Evolutionary conservation across 2,888 invertebrate genomes (phyloP).

Genomic region (Nysson spinosus): DNA sequence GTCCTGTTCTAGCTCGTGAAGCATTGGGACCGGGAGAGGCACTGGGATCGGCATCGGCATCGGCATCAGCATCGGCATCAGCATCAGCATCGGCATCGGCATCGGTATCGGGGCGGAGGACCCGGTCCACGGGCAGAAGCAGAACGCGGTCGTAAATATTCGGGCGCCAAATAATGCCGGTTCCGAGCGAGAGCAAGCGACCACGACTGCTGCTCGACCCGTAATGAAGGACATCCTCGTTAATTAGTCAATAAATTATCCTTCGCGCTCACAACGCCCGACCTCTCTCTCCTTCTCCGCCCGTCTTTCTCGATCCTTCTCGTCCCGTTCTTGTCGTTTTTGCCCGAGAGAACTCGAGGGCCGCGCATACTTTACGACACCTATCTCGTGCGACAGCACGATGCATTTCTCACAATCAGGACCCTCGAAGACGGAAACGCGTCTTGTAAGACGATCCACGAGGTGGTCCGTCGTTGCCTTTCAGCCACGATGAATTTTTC

Average conservation of each 20-base stretch:
- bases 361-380: conserved; percentile 70
- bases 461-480: conserved; percentile 55
- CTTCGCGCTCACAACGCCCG: conserved; percentile 69
- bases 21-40: conserved; percentile 26
- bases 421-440: conserved; percentile 61
- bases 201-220: conserved; percentile 69
- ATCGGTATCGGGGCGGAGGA: conserved; percentile 57
- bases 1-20: conserved; percentile 26
- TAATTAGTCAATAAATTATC: conserved; percentile 78
- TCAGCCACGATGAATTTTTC: conserved; percentile 53
- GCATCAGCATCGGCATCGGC: conserved; percentile 48
- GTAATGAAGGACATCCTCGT: conserved; percentile 77
- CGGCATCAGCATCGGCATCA: conserved; percentile 34
- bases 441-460: conserved; percentile 59
- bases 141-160: conserved; percentile 75
- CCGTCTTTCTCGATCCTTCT: conserved; percentile 34
- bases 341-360: conserved; percentile 55
- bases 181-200: conserved; percentile 66
- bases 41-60: conserved; percentile 23
- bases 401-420: conserved; percentile 65
- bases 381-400: conserved; percentile 63
- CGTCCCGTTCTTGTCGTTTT: conserved; percentile 39
- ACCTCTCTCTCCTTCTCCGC: conserved; percentile 40
- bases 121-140: conserved; percentile 53
- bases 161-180: conserved; percentile 74